Conservation (phyloP, 2,113 vertebrate species). For the Heterochromis multidens region DNA sequence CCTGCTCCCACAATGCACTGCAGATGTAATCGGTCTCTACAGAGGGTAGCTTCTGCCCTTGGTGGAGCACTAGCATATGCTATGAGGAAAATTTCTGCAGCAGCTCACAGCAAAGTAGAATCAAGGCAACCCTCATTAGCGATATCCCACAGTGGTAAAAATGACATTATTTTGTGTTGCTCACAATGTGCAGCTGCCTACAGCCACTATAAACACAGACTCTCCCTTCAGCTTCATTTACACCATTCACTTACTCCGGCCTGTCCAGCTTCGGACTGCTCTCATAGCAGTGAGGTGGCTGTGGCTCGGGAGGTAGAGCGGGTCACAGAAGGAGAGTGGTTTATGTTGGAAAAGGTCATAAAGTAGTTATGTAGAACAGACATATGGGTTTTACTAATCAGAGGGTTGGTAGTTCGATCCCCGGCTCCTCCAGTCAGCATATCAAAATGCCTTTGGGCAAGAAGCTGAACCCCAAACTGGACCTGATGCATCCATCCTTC, state of each 20-base stretch:
- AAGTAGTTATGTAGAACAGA: not conserved
- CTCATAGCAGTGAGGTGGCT: not conserved
- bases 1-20: constrained; percentile 29
- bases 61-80: not conserved
- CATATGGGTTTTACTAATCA: not conserved
- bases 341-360: not conserved
- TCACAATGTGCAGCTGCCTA: not conserved
- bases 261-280: not conserved
- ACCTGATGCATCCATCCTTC: not conserved
- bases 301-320: not conserved
- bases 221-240: not conserved
- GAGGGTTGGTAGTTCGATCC: not conserved
- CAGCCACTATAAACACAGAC: not conserved
- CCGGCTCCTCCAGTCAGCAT: not conserved
- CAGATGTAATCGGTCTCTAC: constrained; percentile 44
- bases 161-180: not conserved
- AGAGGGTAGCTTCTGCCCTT: constrained; percentile 15
- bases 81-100: not conserved
- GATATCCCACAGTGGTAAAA: not conserved
- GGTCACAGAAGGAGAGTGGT: not conserved
- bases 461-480: not conserved
- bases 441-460: not conserved
- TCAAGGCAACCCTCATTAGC: not conserved
- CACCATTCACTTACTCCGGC: not conserved
- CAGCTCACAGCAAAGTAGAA: not conserved